A percentile compares a stretch with the other conserved stretches of the same genome.
These are phyloP conservation scores for Tethea ocularis DNA, from an alignment of 2,888 invertebrate genomes.

Conservation along the genomic window DNA sequence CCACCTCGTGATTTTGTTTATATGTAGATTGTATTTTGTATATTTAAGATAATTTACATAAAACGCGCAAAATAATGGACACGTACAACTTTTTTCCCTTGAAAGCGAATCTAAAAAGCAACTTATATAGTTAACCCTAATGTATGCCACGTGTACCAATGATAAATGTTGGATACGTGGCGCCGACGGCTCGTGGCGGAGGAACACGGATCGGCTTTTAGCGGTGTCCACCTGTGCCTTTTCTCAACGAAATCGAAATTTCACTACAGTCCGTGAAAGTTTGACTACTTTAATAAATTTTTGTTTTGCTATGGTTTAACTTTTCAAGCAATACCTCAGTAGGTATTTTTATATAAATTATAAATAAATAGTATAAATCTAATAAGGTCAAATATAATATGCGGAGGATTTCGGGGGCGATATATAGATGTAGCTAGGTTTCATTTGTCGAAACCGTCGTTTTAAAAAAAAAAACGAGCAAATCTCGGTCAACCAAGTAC, in stretches of 20 bases:
- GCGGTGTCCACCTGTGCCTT: slow-evolving; percentile 53
- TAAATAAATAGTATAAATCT: too few relatives aligned
- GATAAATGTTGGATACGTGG: slow-evolving; percentile 56
- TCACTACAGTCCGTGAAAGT: slow-evolving; percentile 24
- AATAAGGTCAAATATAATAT: too few relatives aligned
- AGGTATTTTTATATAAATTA: too few relatives aligned
- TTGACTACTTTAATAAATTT: background rate
- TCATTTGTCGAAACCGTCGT: too few relatives aligned
- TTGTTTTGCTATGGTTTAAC: background rate
- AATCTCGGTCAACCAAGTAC: too few relatives aligned
- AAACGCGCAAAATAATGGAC: background rate
- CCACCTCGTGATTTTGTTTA: too few relatives aligned
- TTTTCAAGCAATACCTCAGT: background rate
- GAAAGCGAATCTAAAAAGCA: slow-evolving; percentile 35
- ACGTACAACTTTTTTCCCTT: slow-evolving; percentile 10
- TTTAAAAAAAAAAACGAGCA: too few relatives aligned
- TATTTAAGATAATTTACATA: too few relatives aligned
- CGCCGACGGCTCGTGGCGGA: slow-evolving; percentile 20
- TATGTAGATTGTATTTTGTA: too few relatives aligned
- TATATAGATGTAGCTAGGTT: too few relatives aligned
- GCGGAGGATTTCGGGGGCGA: too few relatives aligned
- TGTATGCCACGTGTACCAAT: slow-evolving; percentile 54
- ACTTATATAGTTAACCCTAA: slow-evolving; percentile 51
- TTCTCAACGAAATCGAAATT: slow-evolving; percentile 19
- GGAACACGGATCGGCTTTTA: slow-evolving; percentile 60